Evolutionary conservation across 2,113 vertebrate species (phyloP).

Genomic region (Phalacrocorax aristotelis): DNA sequence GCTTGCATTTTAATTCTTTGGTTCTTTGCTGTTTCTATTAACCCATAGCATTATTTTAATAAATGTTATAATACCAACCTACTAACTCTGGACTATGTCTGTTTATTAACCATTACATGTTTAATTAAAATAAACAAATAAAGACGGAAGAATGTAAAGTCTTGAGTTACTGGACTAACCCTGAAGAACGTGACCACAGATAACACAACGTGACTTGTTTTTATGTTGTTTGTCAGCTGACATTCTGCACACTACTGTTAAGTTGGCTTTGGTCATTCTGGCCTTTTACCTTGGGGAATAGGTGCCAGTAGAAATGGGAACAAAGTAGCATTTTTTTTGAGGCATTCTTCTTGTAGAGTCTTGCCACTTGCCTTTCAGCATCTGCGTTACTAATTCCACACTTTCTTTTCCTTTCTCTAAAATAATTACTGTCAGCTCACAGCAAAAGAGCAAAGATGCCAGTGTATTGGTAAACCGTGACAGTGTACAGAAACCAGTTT

Average conservation of each 20-base stretch:
- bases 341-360: slow-evolving; percentile 75
- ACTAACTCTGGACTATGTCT: slow-evolving; percentile 96
- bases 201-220: slow-evolving; percentile 89
- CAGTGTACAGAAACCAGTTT: slow-evolving; percentile 71
- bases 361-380: slow-evolving; percentile 85
- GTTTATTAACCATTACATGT: slow-evolving; percentile 93
- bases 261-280: slow-evolving; percentile 70
- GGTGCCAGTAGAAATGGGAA: slow-evolving; percentile 68
- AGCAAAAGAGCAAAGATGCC: slow-evolving; percentile 55
- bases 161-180: slow-evolving; percentile 85
- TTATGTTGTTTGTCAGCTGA: slow-evolving; percentile 82
- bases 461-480: not conserved
- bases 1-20: slow-evolving; percentile 95
- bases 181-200: slow-evolving; percentile 86
- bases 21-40: slow-evolving; percentile 91
- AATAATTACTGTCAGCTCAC: slow-evolving; percentile 72
- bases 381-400: slow-evolving; percentile 92
- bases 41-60: slow-evolving; percentile 93
- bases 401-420: slow-evolving; percentile 69
- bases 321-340: slow-evolving; percentile 58
- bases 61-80: slow-evolving; percentile 97
- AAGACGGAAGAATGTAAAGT: slow-evolving; percentile 77
- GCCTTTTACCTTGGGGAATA: slow-evolving; percentile 52
- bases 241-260: slow-evolving; percentile 71
- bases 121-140: slow-evolving; percentile 83